These are phyloP conservation scores for Meliscaeva auricollis DNA, from an alignment of 2,888 invertebrate species.

Conservation along the genomic window DNA sequence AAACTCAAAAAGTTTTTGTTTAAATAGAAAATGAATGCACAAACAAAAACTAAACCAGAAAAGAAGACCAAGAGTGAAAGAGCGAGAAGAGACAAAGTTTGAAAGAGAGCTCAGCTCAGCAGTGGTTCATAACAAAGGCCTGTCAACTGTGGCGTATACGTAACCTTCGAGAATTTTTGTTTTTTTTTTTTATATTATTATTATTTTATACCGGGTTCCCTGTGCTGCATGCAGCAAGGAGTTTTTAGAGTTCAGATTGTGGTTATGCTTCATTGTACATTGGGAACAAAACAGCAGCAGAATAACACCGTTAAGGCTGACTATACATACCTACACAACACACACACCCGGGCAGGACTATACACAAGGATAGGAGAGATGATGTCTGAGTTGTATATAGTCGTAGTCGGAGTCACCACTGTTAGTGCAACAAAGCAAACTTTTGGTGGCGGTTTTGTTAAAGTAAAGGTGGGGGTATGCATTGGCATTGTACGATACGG, in stretches of 20 bases:
- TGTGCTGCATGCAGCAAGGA: constrained; percentile 1
- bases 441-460: constrained; percentile 70
- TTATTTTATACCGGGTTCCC: constrained; percentile 22
- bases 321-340: background rate
- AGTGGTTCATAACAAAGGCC: constrained; percentile 69
- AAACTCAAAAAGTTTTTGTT: constrained; percentile 72
- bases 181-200: constrained; percentile 20
- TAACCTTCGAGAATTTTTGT: constrained; percentile 65
- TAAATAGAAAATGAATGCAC: constrained; percentile 73
- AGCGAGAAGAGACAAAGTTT: constrained; percentile 3
- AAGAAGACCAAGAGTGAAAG: constrained; percentile 27
- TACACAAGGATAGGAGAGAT: constrained; percentile 2
- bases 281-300: constrained; percentile 69
- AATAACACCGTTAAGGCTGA: constrained; percentile 71
- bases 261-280: constrained; percentile 73
- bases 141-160: constrained; percentile 75
- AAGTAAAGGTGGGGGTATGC: constrained; percentile 11
- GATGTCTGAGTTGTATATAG: constrained; percentile 23
- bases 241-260: constrained; percentile 74
- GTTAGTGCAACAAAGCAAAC: constrained; percentile 71
- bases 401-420: constrained; percentile 36
- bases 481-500: constrained; percentile 36
- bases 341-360: background rate
- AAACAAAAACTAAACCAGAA: constrained; percentile 55
- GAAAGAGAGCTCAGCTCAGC: constrained; percentile 44